Percentiles rank a stretch among this genome's conserved stretches.
Conservation (phyloP, 2,888 invertebrate species). For the Boloria euphrosyne region DNA sequence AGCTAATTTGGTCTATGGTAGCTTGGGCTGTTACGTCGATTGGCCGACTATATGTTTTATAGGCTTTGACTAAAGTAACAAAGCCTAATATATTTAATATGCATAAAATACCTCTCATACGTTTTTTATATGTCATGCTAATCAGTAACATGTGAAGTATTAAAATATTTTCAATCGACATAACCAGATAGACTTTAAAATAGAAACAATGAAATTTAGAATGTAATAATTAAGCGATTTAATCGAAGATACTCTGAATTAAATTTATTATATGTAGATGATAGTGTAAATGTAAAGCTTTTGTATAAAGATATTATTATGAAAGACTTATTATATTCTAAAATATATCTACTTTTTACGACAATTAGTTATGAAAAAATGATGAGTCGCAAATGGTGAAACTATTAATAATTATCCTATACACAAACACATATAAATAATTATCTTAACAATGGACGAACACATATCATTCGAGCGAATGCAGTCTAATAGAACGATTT, state of each 20-base stretch:
- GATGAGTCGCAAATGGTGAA: conserved; percentile 27
- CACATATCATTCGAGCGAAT: conserved; percentile 80
- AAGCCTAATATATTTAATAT: background rate
- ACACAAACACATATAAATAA: conserved; percentile 73
- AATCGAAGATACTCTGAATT: conserved; percentile 55
- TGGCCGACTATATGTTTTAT: too few relatives aligned
- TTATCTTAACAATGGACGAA: conserved; percentile 78
- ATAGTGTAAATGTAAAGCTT: conserved; percentile 42
- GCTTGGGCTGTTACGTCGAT: too few relatives aligned
- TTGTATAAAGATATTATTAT: conserved; percentile 35
- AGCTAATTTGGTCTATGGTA: too few relatives aligned
- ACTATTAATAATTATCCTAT: conserved; percentile 46
- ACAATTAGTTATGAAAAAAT: conserved; percentile 21
- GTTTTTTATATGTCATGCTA: conserved; percentile 8
- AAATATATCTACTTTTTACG: conserved; percentile 24
- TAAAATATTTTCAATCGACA: conserved; percentile 74
- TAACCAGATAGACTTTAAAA: conserved; percentile 79
- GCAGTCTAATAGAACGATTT: conserved; percentile 75
- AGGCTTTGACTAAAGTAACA: too few relatives aligned
- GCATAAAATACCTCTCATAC: background rate
- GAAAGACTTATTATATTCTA: conserved; percentile 24
- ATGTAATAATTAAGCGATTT: conserved; percentile 40
- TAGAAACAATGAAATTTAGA: conserved; percentile 50
- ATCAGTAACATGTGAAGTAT: conserved; percentile 45
- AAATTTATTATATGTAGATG: conserved; percentile 38